These are phyloP conservation scores for Scaptodrosophila latifasciaeformis DNA, from an alignment of 2,888 invertebrate genomes.

Conservation along the genomic window DNA sequence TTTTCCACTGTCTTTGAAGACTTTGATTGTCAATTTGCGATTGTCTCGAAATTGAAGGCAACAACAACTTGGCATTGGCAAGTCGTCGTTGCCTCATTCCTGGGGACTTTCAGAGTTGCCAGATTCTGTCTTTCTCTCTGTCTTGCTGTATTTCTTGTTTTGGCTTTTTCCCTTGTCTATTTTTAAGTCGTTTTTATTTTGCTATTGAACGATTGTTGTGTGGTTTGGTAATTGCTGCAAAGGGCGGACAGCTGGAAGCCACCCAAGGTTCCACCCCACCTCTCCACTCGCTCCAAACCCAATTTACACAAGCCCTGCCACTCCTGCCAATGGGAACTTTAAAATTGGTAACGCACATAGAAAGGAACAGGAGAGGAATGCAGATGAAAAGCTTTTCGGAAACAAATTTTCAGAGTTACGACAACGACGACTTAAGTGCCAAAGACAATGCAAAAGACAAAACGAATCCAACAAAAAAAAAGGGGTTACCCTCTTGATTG, in stretches of 20 bases:
- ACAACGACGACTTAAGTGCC: conserved; percentile 45
- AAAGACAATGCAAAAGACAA: conserved; percentile 4
- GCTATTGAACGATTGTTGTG: conserved; percentile 64
- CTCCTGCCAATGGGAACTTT: conserved; percentile 54
- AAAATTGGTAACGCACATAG: conserved; percentile 53
- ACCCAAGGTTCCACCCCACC: conserved; percentile 11
- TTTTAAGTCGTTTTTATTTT: conserved; percentile 68
- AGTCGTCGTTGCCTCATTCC: conserved; percentile 26
- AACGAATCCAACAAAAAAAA: conserved; percentile 19
- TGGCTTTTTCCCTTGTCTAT: conserved; percentile 59
- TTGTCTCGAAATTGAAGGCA: conserved; percentile 64
- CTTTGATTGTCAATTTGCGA: conserved; percentile 68
- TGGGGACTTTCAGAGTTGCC: not conserved
- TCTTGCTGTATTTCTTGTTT: conserved; percentile 23
- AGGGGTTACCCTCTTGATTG: conserved; percentile 52
- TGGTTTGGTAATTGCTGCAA: conserved; percentile 63
- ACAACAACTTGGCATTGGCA: conserved; percentile 10
- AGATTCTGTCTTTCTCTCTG: conserved; percentile 2
- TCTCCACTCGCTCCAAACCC: too few species aligned
- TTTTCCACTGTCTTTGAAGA: conserved; percentile 67
- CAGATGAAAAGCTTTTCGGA: conserved; percentile 41
- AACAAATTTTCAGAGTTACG: conserved; percentile 60
- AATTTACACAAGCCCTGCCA: too few species aligned
- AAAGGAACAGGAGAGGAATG: conserved; percentile 24
- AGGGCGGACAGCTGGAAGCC: conserved; percentile 35